These are phyloP conservation scores for Rhabdomys pumilio DNA, from an alignment of 2,797 vertebrate genomes.

Conservation along the genomic window DNA sequence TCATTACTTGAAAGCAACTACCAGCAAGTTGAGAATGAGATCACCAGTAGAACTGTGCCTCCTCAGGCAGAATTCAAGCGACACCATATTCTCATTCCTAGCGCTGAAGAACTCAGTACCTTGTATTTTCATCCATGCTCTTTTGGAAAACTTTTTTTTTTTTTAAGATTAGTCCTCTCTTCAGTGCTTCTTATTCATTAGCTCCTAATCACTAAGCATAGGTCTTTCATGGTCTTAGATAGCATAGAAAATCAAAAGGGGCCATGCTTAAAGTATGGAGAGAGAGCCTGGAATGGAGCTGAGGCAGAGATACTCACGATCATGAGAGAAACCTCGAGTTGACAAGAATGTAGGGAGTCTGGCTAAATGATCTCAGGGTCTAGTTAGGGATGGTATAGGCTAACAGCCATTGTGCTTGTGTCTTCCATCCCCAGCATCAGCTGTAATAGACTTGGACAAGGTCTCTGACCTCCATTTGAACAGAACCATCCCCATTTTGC, in stretches of 20 bases:
- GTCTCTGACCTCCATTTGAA: not conserved
- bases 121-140: not conserved
- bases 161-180: constrained; percentile 51
- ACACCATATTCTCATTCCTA: not conserved
- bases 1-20: constrained; percentile 29
- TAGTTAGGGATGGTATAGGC: not conserved
- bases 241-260: not conserved
- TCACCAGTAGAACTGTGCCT: not conserved
- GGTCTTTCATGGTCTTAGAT: not conserved
- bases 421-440: not conserved
- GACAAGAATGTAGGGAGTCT: not conserved
- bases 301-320: not conserved
- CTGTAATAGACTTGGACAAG: not conserved
- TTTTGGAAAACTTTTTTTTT: constrained; percentile 16
- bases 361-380: not conserved
- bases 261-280: not conserved
- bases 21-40: not conserved
- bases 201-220: not conserved
- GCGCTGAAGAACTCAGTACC: not conserved
- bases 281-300: not conserved
- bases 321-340: not conserved
- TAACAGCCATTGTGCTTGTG: not conserved
- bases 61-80: constrained; percentile 49
- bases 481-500: not conserved
- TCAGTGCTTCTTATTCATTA: not conserved